These are phyloP conservation scores for Illadopsis cleaveri DNA, from an alignment of 2,113 vertebrate species.

Conservation along the genomic window DNA sequence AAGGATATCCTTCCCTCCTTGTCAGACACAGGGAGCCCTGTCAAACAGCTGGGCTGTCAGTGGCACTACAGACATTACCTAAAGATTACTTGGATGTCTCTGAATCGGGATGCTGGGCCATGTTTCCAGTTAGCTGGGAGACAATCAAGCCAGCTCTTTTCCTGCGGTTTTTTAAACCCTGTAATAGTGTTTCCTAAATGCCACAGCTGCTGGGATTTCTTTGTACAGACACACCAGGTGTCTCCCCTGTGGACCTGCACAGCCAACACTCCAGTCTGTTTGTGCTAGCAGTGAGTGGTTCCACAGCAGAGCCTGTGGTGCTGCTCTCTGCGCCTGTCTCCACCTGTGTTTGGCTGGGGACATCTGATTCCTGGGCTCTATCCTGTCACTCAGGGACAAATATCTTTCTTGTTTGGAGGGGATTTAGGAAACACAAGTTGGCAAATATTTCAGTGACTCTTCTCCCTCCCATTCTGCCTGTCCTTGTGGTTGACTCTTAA, in stretches of 20 bases:
- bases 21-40: background rate
- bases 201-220: background rate
- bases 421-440: background rate
- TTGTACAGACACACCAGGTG: background rate
- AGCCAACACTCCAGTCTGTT: accelerated
- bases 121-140: background rate
- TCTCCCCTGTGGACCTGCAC: background rate
- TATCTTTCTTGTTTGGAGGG: background rate
- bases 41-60: background rate
- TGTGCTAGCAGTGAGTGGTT: background rate
- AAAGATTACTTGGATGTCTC: background rate
- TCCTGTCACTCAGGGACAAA: background rate
- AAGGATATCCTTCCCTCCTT: background rate
- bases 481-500: background rate
- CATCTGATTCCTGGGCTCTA: background rate
- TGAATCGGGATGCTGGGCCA: accelerated
- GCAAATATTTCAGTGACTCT: background rate
- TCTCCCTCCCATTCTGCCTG: background rate
- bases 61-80: background rate
- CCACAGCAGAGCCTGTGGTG: background rate
- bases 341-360: background rate
- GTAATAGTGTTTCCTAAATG: background rate
- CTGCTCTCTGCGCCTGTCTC: background rate
- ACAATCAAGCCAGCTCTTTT: background rate
- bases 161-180: background rate